phyloP scores from a whole-genome alignment of 2,888 invertebrate species.

The Eupithecia subumbrata region DNA sequence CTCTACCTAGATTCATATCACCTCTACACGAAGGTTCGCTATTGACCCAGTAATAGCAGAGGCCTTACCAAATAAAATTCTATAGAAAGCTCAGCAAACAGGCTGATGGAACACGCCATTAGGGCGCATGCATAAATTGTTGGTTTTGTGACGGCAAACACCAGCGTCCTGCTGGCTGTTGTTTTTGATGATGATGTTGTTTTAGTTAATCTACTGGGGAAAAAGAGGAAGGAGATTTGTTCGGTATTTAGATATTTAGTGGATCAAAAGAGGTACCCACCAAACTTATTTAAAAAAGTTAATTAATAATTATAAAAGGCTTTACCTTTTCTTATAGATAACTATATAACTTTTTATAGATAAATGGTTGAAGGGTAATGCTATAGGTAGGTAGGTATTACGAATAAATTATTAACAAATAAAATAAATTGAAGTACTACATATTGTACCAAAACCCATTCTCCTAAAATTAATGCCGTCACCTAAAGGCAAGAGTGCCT shows the following conservation, averaged over 20 bases:
- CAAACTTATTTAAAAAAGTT: too few relatives aligned
- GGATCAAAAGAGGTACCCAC: background rate
- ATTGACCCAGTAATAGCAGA: slow-evolving; percentile 40
- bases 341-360: too few relatives aligned
- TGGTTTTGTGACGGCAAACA: slow-evolving; percentile 73
- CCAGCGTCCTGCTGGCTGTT: slow-evolving; percentile 55
- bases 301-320: too few relatives aligned
- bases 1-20: background rate
- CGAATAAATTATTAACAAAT: too few relatives aligned
- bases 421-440: too few relatives aligned
- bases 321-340: too few relatives aligned
- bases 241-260: background rate
- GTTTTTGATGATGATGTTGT: slow-evolving; percentile 50
- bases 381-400: too few relatives aligned
- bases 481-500: too few relatives aligned
- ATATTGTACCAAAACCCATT: too few relatives aligned
- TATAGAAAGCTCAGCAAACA: slow-evolving; percentile 83
- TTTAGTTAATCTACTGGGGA: slow-evolving; percentile 20
- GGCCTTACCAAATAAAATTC: slow-evolving; percentile 79
- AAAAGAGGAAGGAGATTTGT: background rate
- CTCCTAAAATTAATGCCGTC: too few relatives aligned
- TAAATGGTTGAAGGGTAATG: too few relatives aligned
- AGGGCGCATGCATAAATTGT: slow-evolving; percentile 82
- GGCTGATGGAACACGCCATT: slow-evolving; percentile 77
- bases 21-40: background rate